Evolutionary conservation across 2,113 vertebrate species (phyloP).

Genomic region (Ochotona princeps): DNA sequence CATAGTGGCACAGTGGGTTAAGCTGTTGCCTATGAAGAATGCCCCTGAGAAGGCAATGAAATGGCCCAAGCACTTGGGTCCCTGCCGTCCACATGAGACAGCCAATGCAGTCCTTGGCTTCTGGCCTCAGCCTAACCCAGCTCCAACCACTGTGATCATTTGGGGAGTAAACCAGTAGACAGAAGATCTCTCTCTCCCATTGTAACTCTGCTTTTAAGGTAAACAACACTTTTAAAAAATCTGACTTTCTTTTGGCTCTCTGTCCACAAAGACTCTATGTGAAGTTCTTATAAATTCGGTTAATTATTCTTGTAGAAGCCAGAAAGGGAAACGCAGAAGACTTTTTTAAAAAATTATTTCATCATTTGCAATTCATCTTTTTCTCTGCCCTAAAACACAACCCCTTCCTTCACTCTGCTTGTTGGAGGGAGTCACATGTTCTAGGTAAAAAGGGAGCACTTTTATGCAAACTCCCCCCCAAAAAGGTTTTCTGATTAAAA

Average conservation of each 20-base stretch:
- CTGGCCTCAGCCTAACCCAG: too few relatives aligned
- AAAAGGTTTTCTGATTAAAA: background rate
- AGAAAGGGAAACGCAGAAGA: conserved; percentile 25
- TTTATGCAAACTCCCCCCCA: background rate
- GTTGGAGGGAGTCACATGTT: background rate
- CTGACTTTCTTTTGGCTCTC: conserved; percentile 15
- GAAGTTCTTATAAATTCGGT: conserved; percentile 18
- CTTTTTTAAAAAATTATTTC: background rate
- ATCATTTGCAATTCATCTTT: conserved; percentile 37
- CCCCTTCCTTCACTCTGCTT: background rate
- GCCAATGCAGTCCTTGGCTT: too few relatives aligned
- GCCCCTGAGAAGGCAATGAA: too few relatives aligned
- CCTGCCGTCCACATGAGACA: too few relatives aligned
- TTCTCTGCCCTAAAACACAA: conserved; percentile 26
- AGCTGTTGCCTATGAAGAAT: too few relatives aligned
- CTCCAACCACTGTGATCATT: too few relatives aligned
- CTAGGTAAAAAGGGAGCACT: background rate
- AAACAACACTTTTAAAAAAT: too few relatives aligned
- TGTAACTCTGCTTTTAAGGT: too few relatives aligned
- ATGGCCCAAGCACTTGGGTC: too few relatives aligned
- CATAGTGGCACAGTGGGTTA: too few relatives aligned
- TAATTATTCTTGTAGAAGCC: conserved; percentile 53
- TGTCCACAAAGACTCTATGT: background rate
- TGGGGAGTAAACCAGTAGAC: too few relatives aligned
- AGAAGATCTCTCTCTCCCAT: too few relatives aligned